phyloP scores from a whole-genome alignment of 2,888 invertebrate genomes.

The Pedicia rivosa region DNA sequence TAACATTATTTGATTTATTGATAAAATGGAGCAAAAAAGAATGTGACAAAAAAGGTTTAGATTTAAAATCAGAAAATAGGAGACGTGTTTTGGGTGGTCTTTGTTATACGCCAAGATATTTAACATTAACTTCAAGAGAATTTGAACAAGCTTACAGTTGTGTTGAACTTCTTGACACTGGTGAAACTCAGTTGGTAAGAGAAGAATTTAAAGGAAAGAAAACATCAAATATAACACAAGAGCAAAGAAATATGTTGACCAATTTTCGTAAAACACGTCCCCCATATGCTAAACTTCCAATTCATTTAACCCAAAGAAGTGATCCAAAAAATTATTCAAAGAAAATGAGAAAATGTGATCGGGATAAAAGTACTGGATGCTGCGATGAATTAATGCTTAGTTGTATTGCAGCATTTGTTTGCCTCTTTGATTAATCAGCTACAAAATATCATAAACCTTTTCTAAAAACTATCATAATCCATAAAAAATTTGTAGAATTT shows the following conservation, averaged over 20 bases:
- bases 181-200: constrained; percentile 23
- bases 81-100: constrained; percentile 27
- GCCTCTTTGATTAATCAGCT: constrained; percentile 32
- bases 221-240: constrained; percentile 24
- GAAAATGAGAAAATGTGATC: constrained; percentile 25
- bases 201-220: constrained; percentile 27
- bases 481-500: too few relatives aligned
- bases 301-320: constrained; percentile 29
- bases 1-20: constrained; percentile 26
- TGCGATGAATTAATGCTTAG: constrained; percentile 28
- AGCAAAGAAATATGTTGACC: constrained; percentile 26
- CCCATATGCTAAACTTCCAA: constrained; percentile 28
- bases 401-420: constrained; percentile 28
- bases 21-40: constrained; percentile 29
- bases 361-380: constrained; percentile 23
- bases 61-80: constrained; percentile 26
- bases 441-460: too few relatives aligned
- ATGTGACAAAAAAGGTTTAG: constrained; percentile 26
- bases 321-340: constrained; percentile 29
- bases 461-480: too few relatives aligned
- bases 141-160: constrained; percentile 27
- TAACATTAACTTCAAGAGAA: constrained; percentile 22
- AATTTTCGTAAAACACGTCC: constrained; percentile 27
- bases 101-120: constrained; percentile 26
- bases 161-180: constrained; percentile 24